Base-by-base conservation (phyloP, 2,113 vertebrate species). In the Gulo gulo region DNA sequence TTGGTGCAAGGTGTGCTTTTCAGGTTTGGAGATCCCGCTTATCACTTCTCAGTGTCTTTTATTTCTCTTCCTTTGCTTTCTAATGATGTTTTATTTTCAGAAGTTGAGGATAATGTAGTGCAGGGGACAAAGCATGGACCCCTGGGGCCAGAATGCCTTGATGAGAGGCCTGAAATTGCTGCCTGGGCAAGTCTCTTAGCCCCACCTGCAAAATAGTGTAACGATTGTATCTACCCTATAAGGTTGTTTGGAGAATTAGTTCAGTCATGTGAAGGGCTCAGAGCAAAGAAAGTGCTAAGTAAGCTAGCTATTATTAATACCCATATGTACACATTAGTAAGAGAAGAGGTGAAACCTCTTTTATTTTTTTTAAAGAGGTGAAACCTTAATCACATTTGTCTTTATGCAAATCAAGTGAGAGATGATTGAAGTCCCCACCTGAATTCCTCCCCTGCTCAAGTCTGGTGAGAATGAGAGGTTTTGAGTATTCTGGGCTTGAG, bases 341-440 rank as follows among this genome's bases (percentile, higher is more conserved):
- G 9, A 90, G 34, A 80, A 74, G n/a, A 74, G 2, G 2, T 24
- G 50, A 89, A 57, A 57, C 63, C 86, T 80, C 67, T 18, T 52
- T 52, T 55, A 18, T 55, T 84, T 55, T 55, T 55, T 55, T 52
- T 4, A 5, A 74, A 74, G n/a, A 74, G 2, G 4, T 24, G 50
- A 89, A 88, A 57, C 71, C 90, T 80, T 84, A 80, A 80, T 95
- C 42, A 47, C 7, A 23, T 80, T 97, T 97, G 89, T 90, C 39
- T 80, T 34, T 59, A 34, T n/a, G 15, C 29, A 89, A 71, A 55
- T 86, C 36, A 69, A 59, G 31, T 29, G 42, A 84, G 13, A 83
- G 7, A 14, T 24, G 4, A 67, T 71, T 65, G n/a, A 95, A 95
- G 61, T 76, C 61, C 57, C 11, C 50, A 6, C 13, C 63, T 94